Conservation (phyloP, 2,797 vertebrate genomes). For the Muraenolepis orangiensis region DNA sequence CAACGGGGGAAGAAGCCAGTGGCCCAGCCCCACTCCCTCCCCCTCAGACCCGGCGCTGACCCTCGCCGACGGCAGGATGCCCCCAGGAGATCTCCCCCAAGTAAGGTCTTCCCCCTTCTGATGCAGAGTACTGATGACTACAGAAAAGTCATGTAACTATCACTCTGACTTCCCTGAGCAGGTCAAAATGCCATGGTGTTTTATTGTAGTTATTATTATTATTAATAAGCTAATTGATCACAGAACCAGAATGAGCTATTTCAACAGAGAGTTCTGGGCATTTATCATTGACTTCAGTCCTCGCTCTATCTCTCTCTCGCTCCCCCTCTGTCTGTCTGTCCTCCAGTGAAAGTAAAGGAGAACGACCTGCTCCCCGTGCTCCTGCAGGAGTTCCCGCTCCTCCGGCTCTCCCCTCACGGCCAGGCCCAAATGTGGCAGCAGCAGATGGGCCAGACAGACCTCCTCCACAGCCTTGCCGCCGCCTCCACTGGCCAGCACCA, state of each 20-base stretch:
- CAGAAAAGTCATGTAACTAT: too few relatives aligned
- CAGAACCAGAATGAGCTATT: too few relatives aligned
- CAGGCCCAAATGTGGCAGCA: constrained; percentile 86
- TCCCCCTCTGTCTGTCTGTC: not conserved
- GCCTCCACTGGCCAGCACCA: constrained; percentile 62
- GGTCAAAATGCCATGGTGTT: too few relatives aligned
- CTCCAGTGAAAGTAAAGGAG: constrained; percentile 82
- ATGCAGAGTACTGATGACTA: too few relatives aligned
- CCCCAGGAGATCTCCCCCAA: constrained; percentile 71
- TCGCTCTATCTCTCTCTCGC: not conserved
- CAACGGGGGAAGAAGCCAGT: constrained; percentile 54
- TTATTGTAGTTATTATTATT: too few relatives aligned
- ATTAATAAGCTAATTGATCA: too few relatives aligned
- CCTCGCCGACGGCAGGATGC: constrained; percentile 54
- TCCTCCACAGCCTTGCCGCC: constrained; percentile 67
- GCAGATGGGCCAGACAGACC: constrained; percentile 82
- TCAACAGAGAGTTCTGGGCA: too few relatives aligned
- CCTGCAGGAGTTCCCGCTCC: constrained; percentile 84
- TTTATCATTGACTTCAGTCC: too few relatives aligned
- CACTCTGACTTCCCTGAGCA: too few relatives aligned
- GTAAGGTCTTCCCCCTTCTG: constrained; percentile 64
- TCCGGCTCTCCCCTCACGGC: constrained; percentile 78
- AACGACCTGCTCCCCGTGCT: constrained; percentile 82
- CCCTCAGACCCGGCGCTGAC: constrained; percentile 50
- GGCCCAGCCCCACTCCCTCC: constrained; percentile 40